Evolutionary conservation across 1,140 invertebrate genomes (phyloP).

Genomic region (Drosophila orosa): DNA sequence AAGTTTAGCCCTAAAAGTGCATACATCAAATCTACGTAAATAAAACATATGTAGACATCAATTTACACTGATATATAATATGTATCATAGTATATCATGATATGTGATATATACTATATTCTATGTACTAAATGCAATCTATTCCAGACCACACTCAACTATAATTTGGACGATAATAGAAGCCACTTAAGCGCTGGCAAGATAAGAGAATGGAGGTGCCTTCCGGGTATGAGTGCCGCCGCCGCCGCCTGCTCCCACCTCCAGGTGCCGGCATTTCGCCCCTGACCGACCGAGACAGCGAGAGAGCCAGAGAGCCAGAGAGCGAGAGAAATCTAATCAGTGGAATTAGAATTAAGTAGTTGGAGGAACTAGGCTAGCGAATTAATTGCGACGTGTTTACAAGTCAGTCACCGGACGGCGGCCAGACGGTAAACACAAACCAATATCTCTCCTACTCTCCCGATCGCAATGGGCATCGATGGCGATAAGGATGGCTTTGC

Average conservation of each 20-base stretch:
- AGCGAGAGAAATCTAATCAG: conserved; percentile 65
- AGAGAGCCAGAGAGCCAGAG: not conserved
- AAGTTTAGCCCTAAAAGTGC: too few relatives aligned
- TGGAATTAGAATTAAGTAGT: conserved; percentile 55
- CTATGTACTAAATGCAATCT: not conserved
- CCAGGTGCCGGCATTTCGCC: not conserved
- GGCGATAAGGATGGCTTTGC: conserved; percentile 45
- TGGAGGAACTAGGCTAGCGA: conserved; percentile 9
- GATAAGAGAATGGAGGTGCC: not conserved
- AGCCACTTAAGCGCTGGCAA: not conserved
- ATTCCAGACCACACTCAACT: conserved; percentile 11
- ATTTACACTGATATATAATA: not conserved
- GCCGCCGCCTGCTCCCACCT: not conserved
- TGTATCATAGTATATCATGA: too few relatives aligned
- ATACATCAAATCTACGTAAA: not conserved
- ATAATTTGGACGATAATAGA: conserved; percentile 3
- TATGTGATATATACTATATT: not conserved
- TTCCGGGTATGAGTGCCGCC: conserved; percentile 7
- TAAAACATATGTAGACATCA: not conserved
- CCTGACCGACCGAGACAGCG: not conserved
- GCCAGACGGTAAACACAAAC: conserved; percentile 5
- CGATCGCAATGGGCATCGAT: conserved; percentile 37
- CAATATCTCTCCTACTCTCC: not conserved
- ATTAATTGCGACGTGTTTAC: conserved; percentile 16
- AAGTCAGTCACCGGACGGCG: conserved; percentile 15